These are phyloP conservation scores for Halichoerus grypus DNA, from an alignment of 2,113 vertebrate genomes.

Conservation along the genomic window DNA sequence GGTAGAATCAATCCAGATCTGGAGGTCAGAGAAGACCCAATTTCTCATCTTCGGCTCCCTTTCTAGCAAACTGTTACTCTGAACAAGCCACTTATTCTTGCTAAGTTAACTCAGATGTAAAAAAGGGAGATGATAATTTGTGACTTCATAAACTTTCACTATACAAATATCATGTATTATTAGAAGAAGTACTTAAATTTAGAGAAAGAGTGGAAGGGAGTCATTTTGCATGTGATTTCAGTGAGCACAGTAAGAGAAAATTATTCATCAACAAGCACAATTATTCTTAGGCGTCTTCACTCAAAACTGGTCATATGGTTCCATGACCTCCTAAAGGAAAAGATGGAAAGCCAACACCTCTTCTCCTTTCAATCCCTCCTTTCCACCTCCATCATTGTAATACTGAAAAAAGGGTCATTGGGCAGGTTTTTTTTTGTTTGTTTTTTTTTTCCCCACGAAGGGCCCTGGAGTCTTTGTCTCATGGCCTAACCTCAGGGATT, in stretches of 20 bases:
- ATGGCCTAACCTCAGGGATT: not conserved
- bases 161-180: slow-evolving; percentile 53
- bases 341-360: not conserved
- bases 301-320: not conserved
- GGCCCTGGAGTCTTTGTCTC: not conserved
- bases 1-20: not conserved
- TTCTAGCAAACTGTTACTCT: not conserved
- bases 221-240: not conserved
- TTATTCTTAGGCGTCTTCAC: not conserved
- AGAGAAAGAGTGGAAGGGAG: not conserved
- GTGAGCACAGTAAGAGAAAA: not conserved
- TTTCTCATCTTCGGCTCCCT: not conserved
- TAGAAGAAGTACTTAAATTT: slow-evolving; percentile 32
- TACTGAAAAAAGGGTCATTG: not conserved
- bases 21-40: not conserved
- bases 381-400: not conserved
- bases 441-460: not conserved
- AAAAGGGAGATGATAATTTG: slow-evolving; percentile 59
- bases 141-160: slow-evolving; percentile 64
- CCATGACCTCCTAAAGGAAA: not conserved
- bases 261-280: not conserved
- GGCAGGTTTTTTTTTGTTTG: not conserved
- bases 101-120: slow-evolving; percentile 57
- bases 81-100: slow-evolving; percentile 51
- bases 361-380: not conserved